Evolutionary conservation across 2,888 invertebrate species (phyloP).

Genomic region (Colletes collaris): DNA sequence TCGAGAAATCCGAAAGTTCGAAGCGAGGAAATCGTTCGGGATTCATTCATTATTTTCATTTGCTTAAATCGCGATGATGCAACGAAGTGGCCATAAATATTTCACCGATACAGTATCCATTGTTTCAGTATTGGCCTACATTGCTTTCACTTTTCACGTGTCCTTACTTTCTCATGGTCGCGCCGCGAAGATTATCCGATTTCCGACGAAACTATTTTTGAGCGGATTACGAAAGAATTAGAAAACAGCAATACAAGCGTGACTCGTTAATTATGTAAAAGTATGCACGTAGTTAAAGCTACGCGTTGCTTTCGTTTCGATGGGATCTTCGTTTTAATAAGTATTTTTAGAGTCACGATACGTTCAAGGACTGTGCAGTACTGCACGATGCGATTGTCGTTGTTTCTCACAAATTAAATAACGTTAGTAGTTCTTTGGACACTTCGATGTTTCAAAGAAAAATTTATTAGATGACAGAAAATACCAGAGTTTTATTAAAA

Average conservation of each 20-base stretch:
- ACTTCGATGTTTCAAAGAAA: too few species aligned
- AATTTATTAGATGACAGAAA: too few species aligned
- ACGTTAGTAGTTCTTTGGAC: too few species aligned
- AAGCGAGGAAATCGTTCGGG: neutral
- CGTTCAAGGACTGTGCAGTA: too few species aligned
- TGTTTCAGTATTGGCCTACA: constrained; percentile 67
- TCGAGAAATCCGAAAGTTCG: neutral
- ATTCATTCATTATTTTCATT: neutral
- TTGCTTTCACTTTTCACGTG: constrained; percentile 70
- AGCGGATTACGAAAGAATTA: constrained; percentile 56
- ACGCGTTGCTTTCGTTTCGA: neutral
- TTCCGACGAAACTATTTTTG: constrained; percentile 56
- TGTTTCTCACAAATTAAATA: too few species aligned
- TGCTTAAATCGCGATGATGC: neutral
- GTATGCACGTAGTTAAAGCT: neutral
- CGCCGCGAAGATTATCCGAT: constrained; percentile 60
- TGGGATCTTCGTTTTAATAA: neutral
- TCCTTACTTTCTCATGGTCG: constrained; percentile 69
- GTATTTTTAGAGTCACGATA: neutral
- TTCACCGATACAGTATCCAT: constrained; percentile 41
- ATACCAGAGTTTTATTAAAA: too few species aligned
- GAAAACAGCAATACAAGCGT: constrained; percentile 43
- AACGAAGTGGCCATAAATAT: constrained; percentile 21
- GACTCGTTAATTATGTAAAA: constrained; percentile 40
- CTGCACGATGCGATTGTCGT: too few species aligned